phyloP scores from a whole-genome alignment of 1,140 invertebrate species.

The Dreissena polymorpha region DNA sequence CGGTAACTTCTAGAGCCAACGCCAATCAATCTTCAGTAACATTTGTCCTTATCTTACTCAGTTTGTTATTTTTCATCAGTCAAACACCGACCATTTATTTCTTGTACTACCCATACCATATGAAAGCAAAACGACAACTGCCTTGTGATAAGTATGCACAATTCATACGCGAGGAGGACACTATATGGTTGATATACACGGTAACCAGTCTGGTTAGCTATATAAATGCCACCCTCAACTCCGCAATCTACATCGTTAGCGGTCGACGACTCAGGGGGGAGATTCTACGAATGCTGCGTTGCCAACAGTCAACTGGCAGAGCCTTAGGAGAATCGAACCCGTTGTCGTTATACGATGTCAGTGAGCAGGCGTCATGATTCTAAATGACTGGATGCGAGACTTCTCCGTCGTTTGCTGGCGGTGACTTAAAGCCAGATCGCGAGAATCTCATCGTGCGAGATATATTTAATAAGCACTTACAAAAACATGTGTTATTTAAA shows the following conservation, averaged over 20 bases:
- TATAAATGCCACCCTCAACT: slow-evolving; percentile 39
- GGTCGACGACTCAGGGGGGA: slow-evolving; percentile 28
- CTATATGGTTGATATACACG: slow-evolving; percentile 31
- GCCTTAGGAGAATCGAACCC: too few relatives aligned
- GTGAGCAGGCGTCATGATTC: too few relatives aligned
- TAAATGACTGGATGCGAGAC: too few relatives aligned
- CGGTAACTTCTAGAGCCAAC: background rate
- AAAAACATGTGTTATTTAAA: too few relatives aligned
- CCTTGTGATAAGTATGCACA: slow-evolving; percentile 23
- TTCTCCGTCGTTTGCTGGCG: too few relatives aligned
- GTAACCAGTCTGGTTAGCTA: slow-evolving; percentile 13
- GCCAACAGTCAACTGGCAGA: background rate
- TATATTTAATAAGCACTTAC: too few relatives aligned
- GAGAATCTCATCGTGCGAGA: too few relatives aligned
- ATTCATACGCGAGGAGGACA: slow-evolving; percentile 14
- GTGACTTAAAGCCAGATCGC: too few relatives aligned
- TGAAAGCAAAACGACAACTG: background rate
- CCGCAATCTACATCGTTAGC: slow-evolving; percentile 22
- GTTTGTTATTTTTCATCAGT: slow-evolving; percentile 33
- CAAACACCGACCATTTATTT: slow-evolving; percentile 40
- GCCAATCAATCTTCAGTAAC: slow-evolving; percentile 9
- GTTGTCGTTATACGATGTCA: too few relatives aligned
- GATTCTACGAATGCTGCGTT: slow-evolving; percentile 9
- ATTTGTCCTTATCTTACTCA: slow-evolving; percentile 26
- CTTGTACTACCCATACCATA: slow-evolving; percentile 30